These are phyloP conservation scores for Eupsilia transversa DNA, from an alignment of 2,888 invertebrate genomes.

Conservation along the genomic window DNA sequence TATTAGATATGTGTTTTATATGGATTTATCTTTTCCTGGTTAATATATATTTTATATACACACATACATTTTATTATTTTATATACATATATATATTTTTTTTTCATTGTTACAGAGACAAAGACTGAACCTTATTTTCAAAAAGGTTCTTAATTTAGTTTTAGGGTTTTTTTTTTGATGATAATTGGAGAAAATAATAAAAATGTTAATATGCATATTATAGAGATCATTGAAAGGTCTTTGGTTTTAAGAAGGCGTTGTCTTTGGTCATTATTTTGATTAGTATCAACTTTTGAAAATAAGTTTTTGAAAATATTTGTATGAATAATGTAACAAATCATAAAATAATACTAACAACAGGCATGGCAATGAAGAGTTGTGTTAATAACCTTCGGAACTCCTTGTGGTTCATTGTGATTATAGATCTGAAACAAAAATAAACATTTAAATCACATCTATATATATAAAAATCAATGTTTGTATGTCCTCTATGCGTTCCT, in stretches of 20 bases:
- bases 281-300: background rate
- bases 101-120: background rate
- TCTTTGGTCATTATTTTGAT: too few species aligned
- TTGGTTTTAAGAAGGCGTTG: background rate
- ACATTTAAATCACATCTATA: background rate
- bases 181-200: background rate
- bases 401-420: conserved; percentile 95
- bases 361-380: conserved; percentile 96
- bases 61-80: too few species aligned
- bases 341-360: conserved; percentile 92
- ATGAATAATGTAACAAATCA: conserved; percentile 32
- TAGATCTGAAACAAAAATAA: conserved; percentile 92
- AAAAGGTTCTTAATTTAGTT: background rate
- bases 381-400: conserved; percentile 94
- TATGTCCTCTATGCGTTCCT: too few species aligned
- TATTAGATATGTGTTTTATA: too few species aligned
- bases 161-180: background rate
- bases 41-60: too few species aligned
- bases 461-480: too few species aligned
- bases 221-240: background rate
- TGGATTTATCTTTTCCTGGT: background rate
- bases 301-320: background rate
- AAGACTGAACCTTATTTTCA: background rate
- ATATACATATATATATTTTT: too few species aligned
- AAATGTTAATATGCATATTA: background rate